Conservation (phyloP, 2,797 vertebrate genomes). For the Bryconaethiops microstoma region DNA sequence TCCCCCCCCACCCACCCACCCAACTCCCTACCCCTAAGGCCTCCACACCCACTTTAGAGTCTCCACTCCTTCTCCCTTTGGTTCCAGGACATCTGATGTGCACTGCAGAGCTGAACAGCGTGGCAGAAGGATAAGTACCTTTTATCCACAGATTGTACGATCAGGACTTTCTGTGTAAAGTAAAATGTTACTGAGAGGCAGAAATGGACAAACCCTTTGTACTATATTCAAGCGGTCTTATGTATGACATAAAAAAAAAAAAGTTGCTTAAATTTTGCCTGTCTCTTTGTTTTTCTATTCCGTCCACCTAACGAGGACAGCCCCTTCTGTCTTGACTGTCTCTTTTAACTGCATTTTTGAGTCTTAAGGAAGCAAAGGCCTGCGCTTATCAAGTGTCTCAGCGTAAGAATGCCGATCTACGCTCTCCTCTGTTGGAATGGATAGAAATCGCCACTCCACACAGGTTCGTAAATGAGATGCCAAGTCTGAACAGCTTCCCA, state of each 20-base stretch:
- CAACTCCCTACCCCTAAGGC: constrained; percentile 41
- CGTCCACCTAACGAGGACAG: not conserved
- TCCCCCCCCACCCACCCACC: constrained; percentile 26
- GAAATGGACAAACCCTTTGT: constrained; percentile 90
- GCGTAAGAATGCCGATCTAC: not conserved
- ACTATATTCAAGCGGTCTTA: constrained; percentile 95
- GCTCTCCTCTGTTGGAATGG: not conserved
- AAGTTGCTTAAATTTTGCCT: constrained; percentile 90
- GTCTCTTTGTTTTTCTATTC: constrained; percentile 54
- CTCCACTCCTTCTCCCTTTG: constrained; percentile 70
- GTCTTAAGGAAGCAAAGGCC: not conserved
- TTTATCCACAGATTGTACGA: constrained; percentile 93
- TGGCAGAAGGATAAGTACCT: constrained; percentile 87
- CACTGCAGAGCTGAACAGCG: constrained; percentile 92
- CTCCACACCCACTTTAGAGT: constrained; percentile 85
- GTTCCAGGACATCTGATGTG: constrained; percentile 91
- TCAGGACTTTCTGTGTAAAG: constrained; percentile 94
- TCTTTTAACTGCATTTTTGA: not conserved
- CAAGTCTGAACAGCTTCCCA: not conserved
- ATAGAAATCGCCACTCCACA: not conserved
- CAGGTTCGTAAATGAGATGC: not conserved
- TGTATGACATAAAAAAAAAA: constrained; percentile 86
- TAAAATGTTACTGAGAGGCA: constrained; percentile 85
- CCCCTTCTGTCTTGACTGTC: not conserved
- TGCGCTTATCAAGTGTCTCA: not conserved